Evolutionary conservation across 2,888 invertebrate species (phyloP).

Genomic region (Lepidocyrtinus sp.): DNA sequence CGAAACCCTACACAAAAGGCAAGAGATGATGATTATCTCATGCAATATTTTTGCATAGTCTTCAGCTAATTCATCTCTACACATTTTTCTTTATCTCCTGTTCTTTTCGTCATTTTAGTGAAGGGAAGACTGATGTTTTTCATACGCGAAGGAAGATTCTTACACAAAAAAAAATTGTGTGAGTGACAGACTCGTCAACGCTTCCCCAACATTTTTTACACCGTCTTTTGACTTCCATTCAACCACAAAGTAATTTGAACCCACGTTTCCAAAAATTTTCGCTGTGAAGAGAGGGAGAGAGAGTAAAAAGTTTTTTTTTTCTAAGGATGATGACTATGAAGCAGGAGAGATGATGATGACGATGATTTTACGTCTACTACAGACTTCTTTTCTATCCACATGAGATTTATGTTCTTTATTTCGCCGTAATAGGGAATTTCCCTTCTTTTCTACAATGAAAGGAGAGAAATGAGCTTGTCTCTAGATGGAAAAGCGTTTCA

Average conservation of each 20-base stretch:
- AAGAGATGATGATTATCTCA: too few relatives aligned
- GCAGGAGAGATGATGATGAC: conserved; percentile 40
- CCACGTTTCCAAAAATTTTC: conserved; percentile 64
- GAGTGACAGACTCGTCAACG: conserved; percentile 66
- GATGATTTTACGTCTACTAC: conserved; percentile 69
- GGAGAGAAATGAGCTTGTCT: background rate
- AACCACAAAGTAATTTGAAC: conserved; percentile 69
- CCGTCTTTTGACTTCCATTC: conserved; percentile 70
- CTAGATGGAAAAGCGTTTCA: background rate
- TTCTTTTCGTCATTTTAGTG: conserved; percentile 16
- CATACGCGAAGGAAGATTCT: conserved; percentile 25
- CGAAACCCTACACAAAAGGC: too few relatives aligned
- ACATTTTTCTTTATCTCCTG: conserved; percentile 33
- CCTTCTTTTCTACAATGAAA: too few relatives aligned
- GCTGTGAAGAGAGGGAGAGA: conserved; percentile 44
- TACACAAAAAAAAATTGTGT: conserved; percentile 69
- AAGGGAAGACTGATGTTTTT: conserved; percentile 10
- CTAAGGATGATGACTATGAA: conserved; percentile 12
- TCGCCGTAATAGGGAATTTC: too few relatives aligned
- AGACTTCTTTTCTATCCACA: conserved; percentile 62
- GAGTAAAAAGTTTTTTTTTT: conserved; percentile 29
- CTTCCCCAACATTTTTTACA: conserved; percentile 58
- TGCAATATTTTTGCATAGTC: background rate
- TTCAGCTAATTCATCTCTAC: conserved; percentile 26
- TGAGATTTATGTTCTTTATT: conserved; percentile 59